A percentile compares a stretch with the other conserved stretches of the same genome.
These are phyloP conservation scores for Artemia sinica DNA, from an alignment of 2,888 invertebrate species.

Conservation along the genomic window DNA sequence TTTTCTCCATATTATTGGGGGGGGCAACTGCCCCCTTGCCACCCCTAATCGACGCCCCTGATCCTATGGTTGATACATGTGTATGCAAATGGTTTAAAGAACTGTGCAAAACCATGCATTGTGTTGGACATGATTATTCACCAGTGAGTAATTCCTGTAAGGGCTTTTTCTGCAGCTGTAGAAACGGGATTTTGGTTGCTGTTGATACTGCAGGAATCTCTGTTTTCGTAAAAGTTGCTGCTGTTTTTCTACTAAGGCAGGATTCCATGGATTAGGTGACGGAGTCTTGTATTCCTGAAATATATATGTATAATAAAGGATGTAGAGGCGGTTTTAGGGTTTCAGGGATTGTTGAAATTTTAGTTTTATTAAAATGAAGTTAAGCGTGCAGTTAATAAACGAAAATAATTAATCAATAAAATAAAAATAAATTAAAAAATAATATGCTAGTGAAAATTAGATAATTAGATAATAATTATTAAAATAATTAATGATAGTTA, in stretches of 20 bases:
- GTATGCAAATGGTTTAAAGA: not conserved
- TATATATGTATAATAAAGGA: not conserved
- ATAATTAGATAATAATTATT: no score
- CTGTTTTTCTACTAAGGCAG: not conserved
- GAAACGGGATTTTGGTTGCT: not conserved
- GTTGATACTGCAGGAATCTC: slow-evolving; percentile 10
- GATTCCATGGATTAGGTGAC: slow-evolving; percentile 7
- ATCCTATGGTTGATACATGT: no score
- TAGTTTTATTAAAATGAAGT: not conserved
- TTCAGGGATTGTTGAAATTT: no score
- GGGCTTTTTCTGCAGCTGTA: not conserved
- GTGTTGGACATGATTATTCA: not conserved
- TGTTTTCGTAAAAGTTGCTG: slow-evolving; percentile 1
- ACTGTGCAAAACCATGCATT: not conserved
- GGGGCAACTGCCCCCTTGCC: no score
- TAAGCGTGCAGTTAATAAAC: not conserved
- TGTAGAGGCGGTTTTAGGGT: no score
- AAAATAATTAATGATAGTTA: no score
- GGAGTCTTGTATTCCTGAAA: slow-evolving; percentile 3
- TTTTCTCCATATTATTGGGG: no score
- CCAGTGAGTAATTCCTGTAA: not conserved
- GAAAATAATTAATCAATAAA: no score
- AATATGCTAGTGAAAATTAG: no score
- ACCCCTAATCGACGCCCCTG: no score
- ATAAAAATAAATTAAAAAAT: no score